Base-by-base conservation (phyloP, 1,140 invertebrate species). In the Cephus cinctus region DNA sequence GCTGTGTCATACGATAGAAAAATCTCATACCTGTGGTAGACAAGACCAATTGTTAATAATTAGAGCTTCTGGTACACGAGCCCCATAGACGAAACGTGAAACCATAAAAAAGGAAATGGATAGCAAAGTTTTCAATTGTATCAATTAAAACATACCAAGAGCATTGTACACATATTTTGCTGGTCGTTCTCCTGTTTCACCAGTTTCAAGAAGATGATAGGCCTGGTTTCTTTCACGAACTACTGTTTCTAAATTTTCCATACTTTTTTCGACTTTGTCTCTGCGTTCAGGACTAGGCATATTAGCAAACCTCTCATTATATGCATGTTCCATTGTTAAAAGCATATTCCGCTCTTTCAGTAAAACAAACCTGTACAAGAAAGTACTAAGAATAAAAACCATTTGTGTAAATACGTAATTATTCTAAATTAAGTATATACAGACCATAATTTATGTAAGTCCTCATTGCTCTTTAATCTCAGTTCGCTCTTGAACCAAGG, bases 341-440 rank as follows among this genome's bases (percentile, higher is more conserved):
- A 99, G 77, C 94, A 98, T 97, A 71, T 99, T 99, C 46, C 85
- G 78, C 78, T 99, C 97, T 78, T 98, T 99, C 16, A 98, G 73
- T 43, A 99, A 77, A 18, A 99, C 82, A 79, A 86, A 92, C 89
- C 89, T 92, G 56, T 31, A 48, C 38, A 59, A 45, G 45, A 54
- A 42, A 22, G 44, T 22, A 12, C 32, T 5, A 47, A 23, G 32
- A 43, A 18, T 5, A 23, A 30, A 4, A 9, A 49, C n/a, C 43
- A 8, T 20, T 31, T 18, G 32, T 16, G 18, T 19, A 15, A 40
- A 19, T 22, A n/a, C 12, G 14, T 18, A 54, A 51, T 23, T 27
- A 43, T 51, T 25, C 15, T 19, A 27, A 36, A 32, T 44, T 22
- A 31, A 43, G 14, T 15, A 16, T 12, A 39, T 38, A 38, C n/a